Evolutionary conservation across 1,140 invertebrate species (phyloP).

Genomic region (Glomeris maerens): DNA sequence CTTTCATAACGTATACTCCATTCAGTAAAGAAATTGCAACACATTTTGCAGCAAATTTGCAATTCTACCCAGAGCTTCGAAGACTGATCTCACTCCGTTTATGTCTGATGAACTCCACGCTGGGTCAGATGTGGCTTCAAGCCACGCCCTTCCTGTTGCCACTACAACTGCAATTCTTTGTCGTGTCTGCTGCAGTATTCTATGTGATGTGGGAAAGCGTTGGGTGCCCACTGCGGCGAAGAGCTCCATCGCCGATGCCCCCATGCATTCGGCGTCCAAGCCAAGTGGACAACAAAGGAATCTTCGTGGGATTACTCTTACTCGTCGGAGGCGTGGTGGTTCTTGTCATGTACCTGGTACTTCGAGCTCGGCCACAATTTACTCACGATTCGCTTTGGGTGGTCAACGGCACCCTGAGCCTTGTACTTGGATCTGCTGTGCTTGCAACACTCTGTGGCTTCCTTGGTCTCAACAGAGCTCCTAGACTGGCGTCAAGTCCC

Average conservation of each 20-base stretch:
- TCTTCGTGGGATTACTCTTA: constrained; percentile 45
- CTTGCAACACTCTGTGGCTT: constrained; percentile 32
- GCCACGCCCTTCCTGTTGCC: constrained; percentile 46
- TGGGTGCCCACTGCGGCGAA: constrained; percentile 19
- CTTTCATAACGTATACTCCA: too few relatives aligned
- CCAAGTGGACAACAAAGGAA: constrained; percentile 41
- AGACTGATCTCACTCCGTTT: neutral
- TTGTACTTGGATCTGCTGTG: constrained; percentile 32
- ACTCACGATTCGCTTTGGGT: constrained; percentile 31
- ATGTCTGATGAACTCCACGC: constrained; percentile 27
- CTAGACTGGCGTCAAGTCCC: neutral
- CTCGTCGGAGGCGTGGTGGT: constrained; percentile 45
- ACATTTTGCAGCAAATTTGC: neutral
- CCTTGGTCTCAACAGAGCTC: constrained; percentile 20
- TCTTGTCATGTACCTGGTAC: constrained; percentile 47
- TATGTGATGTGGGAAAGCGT: constrained; percentile 47
- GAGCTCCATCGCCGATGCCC: neutral
- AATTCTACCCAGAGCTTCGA: neutral
- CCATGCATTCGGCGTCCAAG: neutral
- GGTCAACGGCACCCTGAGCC: constrained; percentile 20
- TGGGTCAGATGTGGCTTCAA: constrained; percentile 43
- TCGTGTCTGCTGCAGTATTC: constrained; percentile 45
- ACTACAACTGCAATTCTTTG: constrained; percentile 37
- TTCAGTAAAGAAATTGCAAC: neutral
- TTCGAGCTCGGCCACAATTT: constrained; percentile 42